Evolutionary conservation across 2,113 vertebrate species (phyloP), one percentile per base, ranked within the genome.

Genomic region (Scalopus aquaticus): DNA sequence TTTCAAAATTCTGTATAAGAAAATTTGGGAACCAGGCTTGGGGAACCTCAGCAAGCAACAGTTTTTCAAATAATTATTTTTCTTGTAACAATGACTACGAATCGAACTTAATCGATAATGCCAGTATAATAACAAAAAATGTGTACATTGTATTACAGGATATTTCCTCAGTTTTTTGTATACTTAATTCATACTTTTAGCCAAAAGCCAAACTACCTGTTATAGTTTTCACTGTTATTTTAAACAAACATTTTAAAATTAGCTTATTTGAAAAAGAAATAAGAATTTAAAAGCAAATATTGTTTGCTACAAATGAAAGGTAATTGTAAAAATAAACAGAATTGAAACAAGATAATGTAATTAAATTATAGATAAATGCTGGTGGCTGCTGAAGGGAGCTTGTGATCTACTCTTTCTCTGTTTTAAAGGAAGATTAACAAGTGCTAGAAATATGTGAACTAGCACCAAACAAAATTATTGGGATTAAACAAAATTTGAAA

Each of bases 201-300:
- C 22, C 49, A 93, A 82, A 82, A 6, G 10, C 77, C n/a, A 77
- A 82, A 62, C 17, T 22, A 77, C 15, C 44, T 78, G 20, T 78
- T 78, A 4, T 67, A 5, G 8, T 67, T 69, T 90, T 80, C 8
- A 12, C 65, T 83, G 56, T 60, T 88, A 79, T 39, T 88, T 64
- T 65, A 74, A 73, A 89, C 30, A 72, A 93, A 60, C 76, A 60
- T 39, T 90, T 74, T 28, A 84, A 49, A 92, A 73, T 84, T 72
- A 70, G 12, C 22, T 73, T 79, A 58, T 65, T 88, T 88, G 70
- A 64, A 88, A 74, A 92, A 54, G 11, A 92, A 84, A 80, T 62
- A 49, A 30, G 10, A 39, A 44, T 6, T 44, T 54, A 16, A 54
- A 82, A 58, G 58, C 16, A 91, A 89, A 83, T 89, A 70, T 49